Evolutionary conservation across 1,140 invertebrate species (phyloP).

Genomic region (Papilio glaucus): DNA sequence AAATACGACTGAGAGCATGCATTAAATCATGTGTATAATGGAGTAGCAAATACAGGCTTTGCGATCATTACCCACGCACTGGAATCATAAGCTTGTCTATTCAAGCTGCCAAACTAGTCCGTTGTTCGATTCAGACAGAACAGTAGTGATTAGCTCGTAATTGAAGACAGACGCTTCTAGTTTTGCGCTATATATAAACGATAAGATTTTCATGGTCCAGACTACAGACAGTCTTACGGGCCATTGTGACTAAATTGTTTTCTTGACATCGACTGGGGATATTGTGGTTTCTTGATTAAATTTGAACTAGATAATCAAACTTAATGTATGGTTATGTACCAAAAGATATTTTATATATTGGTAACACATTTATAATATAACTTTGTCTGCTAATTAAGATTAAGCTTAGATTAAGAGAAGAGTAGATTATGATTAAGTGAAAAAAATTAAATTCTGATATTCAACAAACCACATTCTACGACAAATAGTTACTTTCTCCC

Average conservation of each 20-base stretch:
- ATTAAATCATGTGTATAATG: slow-evolving; percentile 33
- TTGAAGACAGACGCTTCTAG: slow-evolving; percentile 12
- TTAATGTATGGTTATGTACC: too few species aligned
- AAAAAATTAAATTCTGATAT: too few species aligned
- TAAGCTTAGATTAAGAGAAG: too few species aligned
- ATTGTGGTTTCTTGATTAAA: neutral
- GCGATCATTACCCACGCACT: slow-evolving; percentile 32
- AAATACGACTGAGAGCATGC: neutral
- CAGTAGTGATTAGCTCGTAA: slow-evolving; percentile 28
- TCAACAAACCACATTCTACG: too few species aligned
- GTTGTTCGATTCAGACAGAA: slow-evolving; percentile 23
- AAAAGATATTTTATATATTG: too few species aligned
- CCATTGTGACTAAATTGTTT: neutral
- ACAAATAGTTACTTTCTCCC: too few species aligned
- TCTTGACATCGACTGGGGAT: neutral
- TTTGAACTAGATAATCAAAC: too few species aligned
- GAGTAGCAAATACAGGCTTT: slow-evolving; percentile 34
- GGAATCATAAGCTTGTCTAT: slow-evolving; percentile 29
- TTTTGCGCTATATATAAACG: slow-evolving; percentile 26
- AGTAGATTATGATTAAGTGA: too few species aligned
- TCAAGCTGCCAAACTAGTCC: slow-evolving; percentile 33
- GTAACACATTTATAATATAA: too few species aligned
- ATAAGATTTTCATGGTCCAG: neutral
- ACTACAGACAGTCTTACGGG: neutral
- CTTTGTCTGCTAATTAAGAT: too few species aligned